phyloP scores from a whole-genome alignment of 1,140 invertebrate species.

The Nixonia krombeini region DNA sequence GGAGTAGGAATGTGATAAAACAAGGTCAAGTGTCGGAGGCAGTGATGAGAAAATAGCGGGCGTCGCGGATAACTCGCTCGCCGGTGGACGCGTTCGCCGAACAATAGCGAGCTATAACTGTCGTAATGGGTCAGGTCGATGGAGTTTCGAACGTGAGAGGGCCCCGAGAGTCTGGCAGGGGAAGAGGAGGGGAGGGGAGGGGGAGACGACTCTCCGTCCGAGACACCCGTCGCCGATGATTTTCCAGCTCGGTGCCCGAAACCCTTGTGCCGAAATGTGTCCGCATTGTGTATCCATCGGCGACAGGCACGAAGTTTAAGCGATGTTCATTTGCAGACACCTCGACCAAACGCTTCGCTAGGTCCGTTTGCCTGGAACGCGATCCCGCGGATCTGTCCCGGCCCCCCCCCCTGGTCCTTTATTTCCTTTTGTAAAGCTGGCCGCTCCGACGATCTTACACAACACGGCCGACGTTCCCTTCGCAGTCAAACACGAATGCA shows the following conservation, averaged over 20 bases:
- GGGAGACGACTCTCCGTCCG: too few species aligned
- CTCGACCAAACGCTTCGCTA: slow-evolving; percentile 48
- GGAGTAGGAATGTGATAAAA: too few species aligned
- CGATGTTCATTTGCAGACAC: slow-evolving; percentile 56
- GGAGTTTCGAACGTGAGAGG: neutral
- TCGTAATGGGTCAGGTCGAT: slow-evolving; percentile 1
- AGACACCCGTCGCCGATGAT: slow-evolving; percentile 52
- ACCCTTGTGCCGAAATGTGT: slow-evolving; percentile 17
- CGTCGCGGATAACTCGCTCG: neutral
- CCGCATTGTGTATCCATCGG: slow-evolving; percentile 22
- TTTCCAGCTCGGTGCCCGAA: slow-evolving; percentile 47
- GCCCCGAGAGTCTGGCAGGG: neutral
- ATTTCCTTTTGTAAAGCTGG: slow-evolving; percentile 2
- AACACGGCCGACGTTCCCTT: slow-evolving; percentile 29
- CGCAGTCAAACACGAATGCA: slow-evolving; percentile 40
- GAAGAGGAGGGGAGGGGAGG: slow-evolving; percentile 4
- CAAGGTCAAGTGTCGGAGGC: neutral
- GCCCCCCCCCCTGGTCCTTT: neutral
- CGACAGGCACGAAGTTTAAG: slow-evolving; percentile 30
- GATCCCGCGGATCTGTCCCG: neutral
- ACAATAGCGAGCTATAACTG: too few species aligned
- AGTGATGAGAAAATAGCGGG: neutral
- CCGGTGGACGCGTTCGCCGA: too few species aligned
- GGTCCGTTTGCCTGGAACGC: slow-evolving; percentile 26
- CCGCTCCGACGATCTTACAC: slow-evolving; percentile 20